Percentiles rank a stretch among this genome's conserved stretches.
phyloP scores from a whole-genome alignment of 2,797 vertebrate genomes.

The Podargus strigoides region DNA sequence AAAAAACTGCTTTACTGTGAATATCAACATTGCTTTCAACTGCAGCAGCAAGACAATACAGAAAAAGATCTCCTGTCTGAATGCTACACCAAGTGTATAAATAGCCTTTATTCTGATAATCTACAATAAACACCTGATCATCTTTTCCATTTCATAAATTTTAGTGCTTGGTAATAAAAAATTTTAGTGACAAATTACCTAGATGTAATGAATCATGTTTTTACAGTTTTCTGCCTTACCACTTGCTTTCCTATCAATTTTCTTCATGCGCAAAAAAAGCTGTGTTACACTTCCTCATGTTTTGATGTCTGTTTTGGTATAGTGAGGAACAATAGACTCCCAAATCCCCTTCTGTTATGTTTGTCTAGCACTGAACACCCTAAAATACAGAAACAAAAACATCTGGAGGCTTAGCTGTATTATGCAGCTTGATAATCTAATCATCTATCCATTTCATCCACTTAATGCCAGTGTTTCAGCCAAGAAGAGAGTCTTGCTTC shows the following conservation, averaged over 20 bases:
- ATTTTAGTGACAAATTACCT: background rate
- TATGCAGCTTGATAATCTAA: background rate
- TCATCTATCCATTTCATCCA: background rate
- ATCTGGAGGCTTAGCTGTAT: background rate
- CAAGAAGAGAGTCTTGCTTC: background rate
- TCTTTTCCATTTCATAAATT: background rate
- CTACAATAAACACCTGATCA: background rate
- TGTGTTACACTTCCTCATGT: background rate
- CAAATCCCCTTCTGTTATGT: background rate
- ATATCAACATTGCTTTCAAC: background rate
- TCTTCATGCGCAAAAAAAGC: background rate
- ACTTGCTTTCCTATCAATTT: background rate
- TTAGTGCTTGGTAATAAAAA: background rate
- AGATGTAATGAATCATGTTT: background rate
- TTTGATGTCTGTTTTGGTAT: background rate
- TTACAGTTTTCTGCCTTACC: background rate
- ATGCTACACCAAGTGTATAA: background rate
- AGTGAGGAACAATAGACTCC: background rate
- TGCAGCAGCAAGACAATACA: background rate
- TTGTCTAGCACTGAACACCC: background rate
- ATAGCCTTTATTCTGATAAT: background rate
- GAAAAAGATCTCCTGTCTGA: background rate
- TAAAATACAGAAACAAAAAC: background rate
- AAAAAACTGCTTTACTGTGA: background rate
- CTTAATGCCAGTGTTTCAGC: background rate